phyloP scores from a whole-genome alignment of 2,113 vertebrate genomes.

The Scopus umbretta region DNA sequence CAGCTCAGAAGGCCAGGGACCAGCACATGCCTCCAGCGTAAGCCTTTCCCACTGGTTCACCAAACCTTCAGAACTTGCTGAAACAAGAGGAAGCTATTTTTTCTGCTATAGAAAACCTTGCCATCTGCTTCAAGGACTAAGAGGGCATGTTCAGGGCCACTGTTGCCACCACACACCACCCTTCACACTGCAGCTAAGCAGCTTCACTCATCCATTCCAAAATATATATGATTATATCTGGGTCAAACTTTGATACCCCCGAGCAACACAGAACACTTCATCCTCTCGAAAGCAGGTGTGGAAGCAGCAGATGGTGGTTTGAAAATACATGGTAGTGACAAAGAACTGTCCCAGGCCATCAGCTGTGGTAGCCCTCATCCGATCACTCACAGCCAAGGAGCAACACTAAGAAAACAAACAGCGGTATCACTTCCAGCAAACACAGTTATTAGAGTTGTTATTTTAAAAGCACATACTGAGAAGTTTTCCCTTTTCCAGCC shows the following conservation, averaged over 20 bases:
- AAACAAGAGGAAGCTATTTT: background rate
- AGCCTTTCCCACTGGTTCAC: background rate
- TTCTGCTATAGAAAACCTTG: background rate
- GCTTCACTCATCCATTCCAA: background rate
- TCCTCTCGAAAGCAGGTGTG: background rate
- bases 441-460: conserved; percentile 63
- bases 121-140: background rate
- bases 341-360: background rate
- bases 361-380: background rate
- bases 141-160: background rate
- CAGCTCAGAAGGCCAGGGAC: background rate
- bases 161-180: background rate
- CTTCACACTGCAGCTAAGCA: background rate
- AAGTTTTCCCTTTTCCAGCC: conserved; percentile 65
- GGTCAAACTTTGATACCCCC: background rate
- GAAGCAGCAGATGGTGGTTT: background rate
- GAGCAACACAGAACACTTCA: background rate
- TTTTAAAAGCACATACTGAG: conserved; percentile 69
- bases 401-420: background rate
- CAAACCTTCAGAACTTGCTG: background rate
- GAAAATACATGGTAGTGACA: background rate
- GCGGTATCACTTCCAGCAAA: conserved; percentile 44
- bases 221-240: background rate
- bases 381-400: background rate
- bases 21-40: background rate